Base-by-base conservation (phyloP, 1,140 invertebrate species). In the Drosophila sp. region DNA sequence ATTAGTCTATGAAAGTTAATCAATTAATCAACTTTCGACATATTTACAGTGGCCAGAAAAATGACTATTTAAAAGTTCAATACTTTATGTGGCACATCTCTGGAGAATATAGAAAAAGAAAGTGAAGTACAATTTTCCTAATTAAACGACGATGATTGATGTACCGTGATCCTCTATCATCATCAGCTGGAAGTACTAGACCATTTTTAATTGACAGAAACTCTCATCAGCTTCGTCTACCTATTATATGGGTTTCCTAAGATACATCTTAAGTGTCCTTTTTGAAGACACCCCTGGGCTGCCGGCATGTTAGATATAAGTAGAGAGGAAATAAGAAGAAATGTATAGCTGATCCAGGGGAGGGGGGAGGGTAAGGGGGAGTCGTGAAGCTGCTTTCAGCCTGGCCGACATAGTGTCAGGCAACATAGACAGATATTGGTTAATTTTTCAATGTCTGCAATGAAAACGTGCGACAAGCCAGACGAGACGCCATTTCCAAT, bases 361-460 rank as follows among this genome's bases (percentile, higher is more conserved):
- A n/a, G n/a, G n/a, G n/a, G n/a, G n/a, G n/a, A n/a, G n/a, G n/a
- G n/a, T n/a, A n/a, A n/a, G n/a, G n/a, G n/a, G n/a, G n/a, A n/a
- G n/a, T n/a, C n/a, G n/a, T n/a, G n/a, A n/a, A n/a, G n/a, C n/a
- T n/a, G 62, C 46, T 72, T 45, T 45, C 34, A 53, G 56, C 43
- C 59, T 43, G 40, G 69, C 18, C 45, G 48, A 38, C 54, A 73
- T 53, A 45, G 72, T 76, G 79, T 78, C 80, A 78, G 67, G 57
- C 74, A 69, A 70, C 80, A 73, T 77, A 76, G 81, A 84, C 74
- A 84, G 81, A 84, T 84, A 84, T 84, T 74, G 81, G 81, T 84
- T 84, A 84, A 84, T 84, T 84, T 84, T 84, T 84, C 81, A 84
- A 84, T 84, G 81, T 84, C 81, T 80, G 65, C 76, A 78, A 75